Percentiles rank a stretch among this genome's conserved stretches.
Evolutionary conservation across 2,113 vertebrate species (phyloP).

Genomic region (Oxyruncus cristatus): DNA sequence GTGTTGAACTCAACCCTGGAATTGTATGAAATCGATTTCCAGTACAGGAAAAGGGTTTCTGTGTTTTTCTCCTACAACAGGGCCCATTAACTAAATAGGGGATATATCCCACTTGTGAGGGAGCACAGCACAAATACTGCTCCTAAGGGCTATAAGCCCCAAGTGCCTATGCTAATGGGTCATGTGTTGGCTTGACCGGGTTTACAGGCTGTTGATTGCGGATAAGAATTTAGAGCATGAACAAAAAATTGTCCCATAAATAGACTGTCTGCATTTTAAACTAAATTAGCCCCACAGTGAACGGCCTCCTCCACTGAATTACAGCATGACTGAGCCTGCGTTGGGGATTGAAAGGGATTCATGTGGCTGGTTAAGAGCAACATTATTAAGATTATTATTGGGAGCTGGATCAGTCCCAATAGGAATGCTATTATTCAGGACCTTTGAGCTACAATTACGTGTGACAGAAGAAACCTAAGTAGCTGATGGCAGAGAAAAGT

Average conservation of each 20-base stretch:
- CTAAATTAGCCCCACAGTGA: constrained; percentile 26
- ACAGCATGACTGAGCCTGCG: not conserved
- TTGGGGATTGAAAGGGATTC: not conserved
- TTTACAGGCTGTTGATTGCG: constrained; percentile 53
- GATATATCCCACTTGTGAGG: not conserved
- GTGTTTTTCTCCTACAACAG: not conserved
- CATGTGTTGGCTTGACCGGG: not conserved
- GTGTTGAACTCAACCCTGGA: not conserved
- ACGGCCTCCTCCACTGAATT: not conserved
- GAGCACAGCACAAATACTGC: not conserved
- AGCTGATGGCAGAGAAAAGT: not conserved
- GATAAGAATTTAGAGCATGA: constrained; percentile 32
- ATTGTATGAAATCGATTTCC: not conserved
- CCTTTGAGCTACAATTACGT: constrained; percentile 29
- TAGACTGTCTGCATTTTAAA: constrained; percentile 7
- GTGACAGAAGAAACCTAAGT: constrained; percentile 14
- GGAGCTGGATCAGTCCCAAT: constrained; percentile 13
- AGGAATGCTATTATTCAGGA: constrained; percentile 10
- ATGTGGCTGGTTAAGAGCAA: constrained; percentile 14
- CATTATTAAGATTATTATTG: constrained; percentile 3
- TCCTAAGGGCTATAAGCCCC: not conserved
- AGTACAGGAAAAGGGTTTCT: not conserved
- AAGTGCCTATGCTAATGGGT: not conserved
- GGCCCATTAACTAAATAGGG: not conserved
- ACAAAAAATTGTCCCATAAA: constrained; percentile 41